phyloP scores from a whole-genome alignment of 2,888 invertebrate genomes.

The Eucera pruinosa region DNA sequence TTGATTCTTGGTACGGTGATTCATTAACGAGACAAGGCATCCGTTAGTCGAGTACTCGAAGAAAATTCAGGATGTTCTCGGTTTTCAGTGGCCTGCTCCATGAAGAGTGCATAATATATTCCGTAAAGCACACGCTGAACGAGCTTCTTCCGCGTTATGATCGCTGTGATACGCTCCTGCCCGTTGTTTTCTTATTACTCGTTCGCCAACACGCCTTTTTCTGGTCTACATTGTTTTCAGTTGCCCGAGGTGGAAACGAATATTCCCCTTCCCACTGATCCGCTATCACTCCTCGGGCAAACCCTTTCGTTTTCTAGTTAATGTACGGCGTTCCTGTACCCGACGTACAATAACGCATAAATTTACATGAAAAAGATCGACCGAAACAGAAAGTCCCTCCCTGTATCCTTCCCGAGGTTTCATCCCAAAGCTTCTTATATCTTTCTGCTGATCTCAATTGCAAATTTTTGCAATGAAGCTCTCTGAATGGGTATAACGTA shows the following conservation, averaged over 20 bases:
- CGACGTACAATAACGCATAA: slow-evolving; percentile 41
- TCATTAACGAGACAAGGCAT: too few species aligned
- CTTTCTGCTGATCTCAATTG: background rate
- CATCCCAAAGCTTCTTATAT: background rate
- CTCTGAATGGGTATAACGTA: too few species aligned
- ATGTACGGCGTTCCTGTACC: slow-evolving; percentile 8
- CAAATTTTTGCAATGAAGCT: too few species aligned
- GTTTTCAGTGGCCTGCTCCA: slow-evolving; percentile 22
- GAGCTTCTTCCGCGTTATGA: slow-evolving; percentile 48
- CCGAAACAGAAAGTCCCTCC: slow-evolving; percentile 55
- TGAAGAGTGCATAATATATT: slow-evolving; percentile 44
- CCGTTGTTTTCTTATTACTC: slow-evolving; percentile 36
- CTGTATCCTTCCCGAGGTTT: background rate
- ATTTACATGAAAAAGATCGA: slow-evolving; percentile 36
- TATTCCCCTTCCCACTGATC: slow-evolving; percentile 4
- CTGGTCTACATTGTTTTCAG: slow-evolving; percentile 32
- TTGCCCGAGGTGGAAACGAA: background rate
- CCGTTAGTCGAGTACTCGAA: background rate
- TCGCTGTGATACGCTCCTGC: slow-evolving; percentile 43
- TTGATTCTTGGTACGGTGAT: too few species aligned
- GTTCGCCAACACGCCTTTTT: slow-evolving; percentile 26
- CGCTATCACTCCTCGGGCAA: slow-evolving; percentile 27
- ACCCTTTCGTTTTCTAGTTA: slow-evolving; percentile 64
- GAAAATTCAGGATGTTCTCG: background rate
- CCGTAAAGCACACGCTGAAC: slow-evolving; percentile 36